phyloP scores from a whole-genome alignment of 30 jellyfish, hydroid and myxozoan species.

The Aurelia sp. region DNA sequence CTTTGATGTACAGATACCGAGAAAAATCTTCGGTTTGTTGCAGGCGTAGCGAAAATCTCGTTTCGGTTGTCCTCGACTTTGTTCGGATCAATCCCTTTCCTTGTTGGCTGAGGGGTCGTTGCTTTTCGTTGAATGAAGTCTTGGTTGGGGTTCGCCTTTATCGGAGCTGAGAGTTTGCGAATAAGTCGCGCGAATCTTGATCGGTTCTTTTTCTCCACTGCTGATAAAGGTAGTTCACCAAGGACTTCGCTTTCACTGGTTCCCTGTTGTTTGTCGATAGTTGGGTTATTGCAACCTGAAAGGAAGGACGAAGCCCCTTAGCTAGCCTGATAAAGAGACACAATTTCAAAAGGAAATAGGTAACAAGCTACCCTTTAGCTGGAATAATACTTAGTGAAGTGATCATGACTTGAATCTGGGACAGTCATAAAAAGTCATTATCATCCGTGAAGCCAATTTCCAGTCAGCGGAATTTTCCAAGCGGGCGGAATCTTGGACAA shows the following conservation, averaged over 20 bases:
- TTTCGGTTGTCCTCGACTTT: conserved; percentile 10
- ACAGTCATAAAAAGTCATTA: too few relatives aligned
- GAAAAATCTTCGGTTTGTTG: conserved; percentile 45
- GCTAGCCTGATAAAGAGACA: too few relatives aligned
- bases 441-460: too few relatives aligned
- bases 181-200: conserved; percentile 27
- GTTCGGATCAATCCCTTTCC: conserved; percentile 7
- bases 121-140: conserved; percentile 32
- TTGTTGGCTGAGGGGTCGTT: conserved; percentile 35
- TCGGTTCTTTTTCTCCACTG: conserved; percentile 37
- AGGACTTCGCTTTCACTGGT: not conserved
- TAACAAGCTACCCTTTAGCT: too few relatives aligned
- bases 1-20: conserved; percentile 53
- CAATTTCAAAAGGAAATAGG: too few relatives aligned
- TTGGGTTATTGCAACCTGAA: too few relatives aligned
- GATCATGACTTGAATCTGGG: too few relatives aligned
- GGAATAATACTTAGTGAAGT: too few relatives aligned
- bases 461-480: too few relatives aligned
- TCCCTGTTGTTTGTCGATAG: too few relatives aligned
- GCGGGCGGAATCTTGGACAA: too few relatives aligned
- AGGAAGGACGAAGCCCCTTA: too few relatives aligned
- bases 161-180: conserved; percentile 58
- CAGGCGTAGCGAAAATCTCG: conserved; percentile 60
- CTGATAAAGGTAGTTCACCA: not conserved
- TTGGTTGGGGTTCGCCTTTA: not conserved